phyloP scores from a whole-genome alignment of 2,888 invertebrate genomes.

The Ormyrus rosae region DNA sequence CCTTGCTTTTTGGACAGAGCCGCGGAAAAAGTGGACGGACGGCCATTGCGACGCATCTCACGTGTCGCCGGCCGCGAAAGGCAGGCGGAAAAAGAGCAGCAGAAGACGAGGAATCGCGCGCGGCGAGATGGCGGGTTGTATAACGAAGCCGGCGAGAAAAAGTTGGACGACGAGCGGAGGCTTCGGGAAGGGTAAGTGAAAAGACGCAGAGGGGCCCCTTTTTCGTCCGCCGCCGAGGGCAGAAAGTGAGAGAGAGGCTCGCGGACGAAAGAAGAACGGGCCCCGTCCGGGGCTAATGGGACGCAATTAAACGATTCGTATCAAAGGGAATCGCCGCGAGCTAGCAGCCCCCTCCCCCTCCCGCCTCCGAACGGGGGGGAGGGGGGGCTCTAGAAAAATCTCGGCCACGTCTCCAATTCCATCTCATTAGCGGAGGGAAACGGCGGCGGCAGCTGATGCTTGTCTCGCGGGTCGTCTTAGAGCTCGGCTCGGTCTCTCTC shows the following conservation, averaged over 20 bases:
- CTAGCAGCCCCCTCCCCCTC: conserved; percentile 56
- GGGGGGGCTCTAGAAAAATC: conserved; percentile 74
- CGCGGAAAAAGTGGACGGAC: conserved; percentile 42
- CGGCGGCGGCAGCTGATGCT: conserved; percentile 72
- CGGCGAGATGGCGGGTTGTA: conserved; percentile 63
- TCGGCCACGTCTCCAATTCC: conserved; percentile 75
- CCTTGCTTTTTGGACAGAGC: conserved; percentile 39
- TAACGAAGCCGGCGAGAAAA: conserved; percentile 73
- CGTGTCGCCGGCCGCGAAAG: conserved; percentile 47
- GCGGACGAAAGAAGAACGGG: conserved; percentile 47
- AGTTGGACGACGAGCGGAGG: conserved; percentile 67
- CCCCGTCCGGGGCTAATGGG: conserved; percentile 71
- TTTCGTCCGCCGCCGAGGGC: conserved; percentile 45
- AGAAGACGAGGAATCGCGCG: conserved; percentile 30
- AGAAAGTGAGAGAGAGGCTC: conserved; percentile 43
- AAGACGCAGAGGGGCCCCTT: conserved; percentile 58
- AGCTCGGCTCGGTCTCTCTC: conserved; percentile 59
- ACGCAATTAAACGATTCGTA: conserved; percentile 76
- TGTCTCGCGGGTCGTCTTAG: conserved; percentile 72
- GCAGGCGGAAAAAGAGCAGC: conserved; percentile 33
- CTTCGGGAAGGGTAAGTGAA: conserved; percentile 59
- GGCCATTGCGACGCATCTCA: conserved; percentile 60
- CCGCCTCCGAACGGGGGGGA: conserved; percentile 58
- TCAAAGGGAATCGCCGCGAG: conserved; percentile 74
- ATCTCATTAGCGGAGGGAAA: conserved; percentile 76